phyloP scores from a whole-genome alignment of 2,113 vertebrate genomes.

The Carollia perspicillata region DNA sequence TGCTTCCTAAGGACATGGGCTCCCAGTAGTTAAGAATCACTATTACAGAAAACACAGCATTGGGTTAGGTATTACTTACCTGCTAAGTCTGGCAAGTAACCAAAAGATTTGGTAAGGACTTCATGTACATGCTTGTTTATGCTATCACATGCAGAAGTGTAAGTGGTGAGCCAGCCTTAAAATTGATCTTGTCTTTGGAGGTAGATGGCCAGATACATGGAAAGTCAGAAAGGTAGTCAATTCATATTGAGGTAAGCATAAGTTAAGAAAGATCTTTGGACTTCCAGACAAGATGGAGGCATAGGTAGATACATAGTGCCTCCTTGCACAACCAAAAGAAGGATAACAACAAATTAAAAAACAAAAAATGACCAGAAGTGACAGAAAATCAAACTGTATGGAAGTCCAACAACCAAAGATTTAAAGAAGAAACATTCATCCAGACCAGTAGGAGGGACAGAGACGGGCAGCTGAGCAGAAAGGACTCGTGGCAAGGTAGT shows the following conservation, averaged over 20 bases:
- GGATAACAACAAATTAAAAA: too few species aligned
- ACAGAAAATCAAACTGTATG: too few species aligned
- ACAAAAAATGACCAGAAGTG: too few species aligned
- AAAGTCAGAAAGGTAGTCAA: neutral
- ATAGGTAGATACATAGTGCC: too few species aligned
- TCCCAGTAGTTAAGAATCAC: neutral
- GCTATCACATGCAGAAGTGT: neutral
- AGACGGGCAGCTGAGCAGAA: too few species aligned
- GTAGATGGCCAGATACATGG: neutral
- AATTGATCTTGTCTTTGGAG: neutral
- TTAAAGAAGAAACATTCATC: too few species aligned
- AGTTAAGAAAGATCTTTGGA: neutral
- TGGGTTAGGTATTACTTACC: neutral
- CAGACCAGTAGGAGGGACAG: too few species aligned
- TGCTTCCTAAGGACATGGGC: neutral
- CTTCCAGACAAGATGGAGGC: too few species aligned
- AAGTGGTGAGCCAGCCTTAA: neutral
- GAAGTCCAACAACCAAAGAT: too few species aligned
- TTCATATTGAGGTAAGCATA: conserved; percentile 20
- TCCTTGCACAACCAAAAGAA: too few species aligned
- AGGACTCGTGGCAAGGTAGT: too few species aligned
- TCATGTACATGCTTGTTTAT: neutral
- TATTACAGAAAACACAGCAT: neutral
- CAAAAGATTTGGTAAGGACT: neutral
- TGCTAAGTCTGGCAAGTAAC: neutral